Conservation (phyloP, 2,888 invertebrate genomes). For the Cabera pusaria region DNA sequence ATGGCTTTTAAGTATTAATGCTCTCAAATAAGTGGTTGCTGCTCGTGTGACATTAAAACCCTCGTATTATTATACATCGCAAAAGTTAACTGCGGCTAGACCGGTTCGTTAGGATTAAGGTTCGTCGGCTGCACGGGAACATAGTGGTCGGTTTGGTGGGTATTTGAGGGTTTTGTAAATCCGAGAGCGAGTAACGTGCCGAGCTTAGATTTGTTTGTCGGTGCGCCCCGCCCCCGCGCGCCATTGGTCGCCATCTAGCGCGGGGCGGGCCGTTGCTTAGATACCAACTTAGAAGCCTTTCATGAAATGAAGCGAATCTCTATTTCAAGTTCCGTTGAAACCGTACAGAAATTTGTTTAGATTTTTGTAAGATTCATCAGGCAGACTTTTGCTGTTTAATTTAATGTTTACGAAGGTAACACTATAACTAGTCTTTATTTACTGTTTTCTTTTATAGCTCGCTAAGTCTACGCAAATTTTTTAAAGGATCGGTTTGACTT, state of each 20-base stretch:
- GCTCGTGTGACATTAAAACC: slow-evolving; percentile 63
- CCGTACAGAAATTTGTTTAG: slow-evolving; percentile 5
- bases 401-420: too few relatives aligned
- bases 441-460: too few relatives aligned
- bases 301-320: slow-evolving; percentile 43
- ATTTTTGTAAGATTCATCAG: slow-evolving; percentile 7
- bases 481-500: too few relatives aligned
- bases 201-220: slow-evolving; percentile 65
- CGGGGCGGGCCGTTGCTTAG: slow-evolving; percentile 77
- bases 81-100: slow-evolving; percentile 48
- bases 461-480: too few relatives aligned
- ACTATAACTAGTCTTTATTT: too few relatives aligned
- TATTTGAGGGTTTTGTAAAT: slow-evolving; percentile 26
- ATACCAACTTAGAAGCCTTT: slow-evolving; percentile 69
- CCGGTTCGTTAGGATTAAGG: slow-evolving; percentile 36
- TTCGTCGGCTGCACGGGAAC: slow-evolving; percentile 14
- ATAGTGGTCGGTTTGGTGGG: slow-evolving; percentile 13
- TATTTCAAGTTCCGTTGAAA: slow-evolving; percentile 25
- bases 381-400: too few relatives aligned
- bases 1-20: slow-evolving; percentile 75
- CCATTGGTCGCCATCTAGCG: slow-evolving; percentile 68
- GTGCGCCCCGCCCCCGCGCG: slow-evolving; percentile 67
- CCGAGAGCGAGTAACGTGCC: slow-evolving; percentile 21
- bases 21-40: slow-evolving; percentile 72
- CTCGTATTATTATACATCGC: slow-evolving; percentile 51